These are phyloP conservation scores for Mirza zaza DNA, from an alignment of 2,113 vertebrate species.

Conservation along the genomic window DNA sequence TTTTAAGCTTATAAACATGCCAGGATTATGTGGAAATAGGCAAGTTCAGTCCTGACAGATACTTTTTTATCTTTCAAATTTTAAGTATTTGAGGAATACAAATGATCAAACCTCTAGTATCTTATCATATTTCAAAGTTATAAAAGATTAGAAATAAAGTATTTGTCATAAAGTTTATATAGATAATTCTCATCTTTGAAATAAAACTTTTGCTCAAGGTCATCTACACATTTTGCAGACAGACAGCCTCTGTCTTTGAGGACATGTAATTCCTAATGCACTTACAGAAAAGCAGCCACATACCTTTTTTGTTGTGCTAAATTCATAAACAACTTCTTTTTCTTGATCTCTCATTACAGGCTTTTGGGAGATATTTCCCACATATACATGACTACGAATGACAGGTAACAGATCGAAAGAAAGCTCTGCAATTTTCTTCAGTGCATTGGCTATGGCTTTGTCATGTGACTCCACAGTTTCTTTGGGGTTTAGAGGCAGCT, in stretches of 20 bases:
- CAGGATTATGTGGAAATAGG: neutral
- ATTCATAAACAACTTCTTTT: conserved; percentile 90
- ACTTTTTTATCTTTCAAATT: neutral
- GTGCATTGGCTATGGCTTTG: conserved; percentile 71
- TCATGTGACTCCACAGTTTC: conserved; percentile 59
- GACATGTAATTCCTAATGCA: rapidly evolving
- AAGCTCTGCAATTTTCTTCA: conserved; percentile 87
- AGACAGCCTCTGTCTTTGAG: neutral
- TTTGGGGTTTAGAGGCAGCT: neutral
- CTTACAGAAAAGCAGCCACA: neutral
- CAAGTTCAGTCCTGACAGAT: neutral
- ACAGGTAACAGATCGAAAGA: conserved; percentile 94
- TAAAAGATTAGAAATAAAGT: neutral
- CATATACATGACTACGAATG: conserved; percentile 88
- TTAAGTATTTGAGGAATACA: neutral
- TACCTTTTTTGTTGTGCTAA: conserved; percentile 88
- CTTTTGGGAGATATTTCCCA: conserved; percentile 88
- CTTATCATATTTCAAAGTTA: neutral
- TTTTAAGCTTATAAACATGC: neutral
- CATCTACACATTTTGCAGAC: neutral
- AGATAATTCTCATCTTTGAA: rapidly evolving
- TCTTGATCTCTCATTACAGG: conserved; percentile 94
- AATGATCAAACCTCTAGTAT: neutral
- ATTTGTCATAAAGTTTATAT: rapidly evolving
- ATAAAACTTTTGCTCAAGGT: too few relatives aligned